These are phyloP conservation scores for Linepithema humile DNA, from an alignment of 1,140 invertebrate species.

Conservation along the genomic window DNA sequence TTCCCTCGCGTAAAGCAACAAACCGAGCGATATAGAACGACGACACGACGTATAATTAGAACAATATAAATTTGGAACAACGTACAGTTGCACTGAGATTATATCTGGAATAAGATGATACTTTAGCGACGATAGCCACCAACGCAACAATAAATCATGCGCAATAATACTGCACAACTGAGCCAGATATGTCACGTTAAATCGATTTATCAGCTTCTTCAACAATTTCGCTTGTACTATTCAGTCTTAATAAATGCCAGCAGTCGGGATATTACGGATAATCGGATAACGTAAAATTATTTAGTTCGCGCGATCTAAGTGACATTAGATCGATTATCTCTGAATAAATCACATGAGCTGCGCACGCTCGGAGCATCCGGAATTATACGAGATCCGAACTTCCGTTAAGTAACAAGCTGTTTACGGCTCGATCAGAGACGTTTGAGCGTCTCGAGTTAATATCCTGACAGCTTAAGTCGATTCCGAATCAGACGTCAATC, in stretches of 20 bases:
- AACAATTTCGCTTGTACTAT: not conserved
- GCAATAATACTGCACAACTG: not conserved
- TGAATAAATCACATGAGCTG: not conserved
- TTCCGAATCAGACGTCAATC: slow-evolving; percentile 53
- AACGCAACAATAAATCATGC: slow-evolving; percentile 17
- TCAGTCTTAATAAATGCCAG: not conserved
- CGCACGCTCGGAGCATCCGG: not conserved
- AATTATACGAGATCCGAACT: not conserved
- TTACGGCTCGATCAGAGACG: slow-evolving; percentile 21
- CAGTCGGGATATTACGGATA: not conserved
- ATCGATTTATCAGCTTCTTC: not conserved
- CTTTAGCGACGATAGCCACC: slow-evolving; percentile 2
- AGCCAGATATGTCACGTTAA: not conserved
- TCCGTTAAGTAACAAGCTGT: slow-evolving; percentile 6
- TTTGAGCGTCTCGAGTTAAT: slow-evolving; percentile 22
- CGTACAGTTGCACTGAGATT: slow-evolving; percentile 65
- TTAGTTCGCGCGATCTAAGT: not conserved
- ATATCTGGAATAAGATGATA: slow-evolving; percentile 65
- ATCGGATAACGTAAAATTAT: not conserved
- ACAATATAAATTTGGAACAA: slow-evolving; percentile 76
- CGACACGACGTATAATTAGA: slow-evolving; percentile 74
- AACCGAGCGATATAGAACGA: slow-evolving; percentile 46
- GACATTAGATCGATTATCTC: not conserved
- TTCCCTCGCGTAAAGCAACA: slow-evolving; percentile 44
- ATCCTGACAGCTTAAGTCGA: slow-evolving; percentile 32